phyloP scores from a whole-genome alignment of 1,140 invertebrate genomes.

The Drosophila carrolli region DNA sequence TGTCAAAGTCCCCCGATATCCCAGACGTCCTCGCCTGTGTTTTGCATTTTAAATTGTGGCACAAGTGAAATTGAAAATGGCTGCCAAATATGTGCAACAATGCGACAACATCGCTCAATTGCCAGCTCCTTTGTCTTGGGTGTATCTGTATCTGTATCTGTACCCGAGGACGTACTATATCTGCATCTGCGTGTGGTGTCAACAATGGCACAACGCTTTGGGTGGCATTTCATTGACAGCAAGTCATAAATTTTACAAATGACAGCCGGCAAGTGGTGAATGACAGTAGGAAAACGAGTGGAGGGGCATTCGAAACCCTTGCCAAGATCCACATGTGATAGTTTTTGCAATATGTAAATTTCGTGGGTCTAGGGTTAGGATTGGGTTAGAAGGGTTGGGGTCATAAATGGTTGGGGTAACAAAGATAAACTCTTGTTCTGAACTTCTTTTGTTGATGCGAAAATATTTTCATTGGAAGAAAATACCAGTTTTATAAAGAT shows the following conservation, averaged over 20 bases:
- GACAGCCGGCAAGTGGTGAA: constrained; percentile 69
- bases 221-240: constrained; percentile 79
- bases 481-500: no score
- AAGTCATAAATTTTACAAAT: constrained; percentile 78
- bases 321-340: constrained; percentile 14
- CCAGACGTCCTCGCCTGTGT: constrained; percentile 60
- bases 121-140: constrained; percentile 27
- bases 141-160: constrained; percentile 10
- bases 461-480: not conserved
- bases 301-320: not conserved
- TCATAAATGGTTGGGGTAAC: constrained; percentile 6
- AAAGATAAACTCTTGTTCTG: not conserved
- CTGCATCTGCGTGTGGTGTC: constrained; percentile 56
- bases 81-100: constrained; percentile 78
- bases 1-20: constrained; percentile 64
- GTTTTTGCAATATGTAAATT: constrained; percentile 34
- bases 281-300: constrained; percentile 31
- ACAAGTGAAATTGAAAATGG: constrained; percentile 82
- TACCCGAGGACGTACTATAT: constrained; percentile 3
- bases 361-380: not conserved
- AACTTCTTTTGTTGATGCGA: not conserved
- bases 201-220: constrained; percentile 72
- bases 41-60: constrained; percentile 80
- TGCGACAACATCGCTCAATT: constrained; percentile 63
- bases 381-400: constrained; percentile 1